Evolutionary conservation across 2,113 vertebrate species (phyloP), one percentile per base, ranked within the genome.

Genomic region (Noctilio leporinus): DNA sequence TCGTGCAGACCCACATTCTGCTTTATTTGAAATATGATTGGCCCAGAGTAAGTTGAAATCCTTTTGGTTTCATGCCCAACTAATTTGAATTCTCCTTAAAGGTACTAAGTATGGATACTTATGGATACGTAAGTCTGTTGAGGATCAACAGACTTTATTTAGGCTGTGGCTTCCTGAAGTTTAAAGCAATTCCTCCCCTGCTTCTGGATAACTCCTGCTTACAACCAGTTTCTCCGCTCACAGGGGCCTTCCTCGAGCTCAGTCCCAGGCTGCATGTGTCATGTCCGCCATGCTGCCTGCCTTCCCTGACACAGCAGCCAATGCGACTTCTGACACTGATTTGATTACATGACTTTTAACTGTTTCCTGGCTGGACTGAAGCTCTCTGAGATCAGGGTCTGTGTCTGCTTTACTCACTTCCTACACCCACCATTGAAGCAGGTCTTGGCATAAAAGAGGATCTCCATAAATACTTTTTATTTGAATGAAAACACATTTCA

Each of bases 1-100:
- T 17, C 0, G 26, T 19, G 38, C 26, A 53, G 51, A n/a, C 22
- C 38, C 69, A 35, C 2, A 3, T n/a, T 19, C 20, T 3, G 3
- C 45, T 78, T 62, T 10, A 26, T 20, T 9, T 33, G 35, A 75
- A 81, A 59, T 33, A 28, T 49, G 49, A 70, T 7, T 78, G 57
- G 51, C 67, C 49, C 73, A 38, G 51, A 78, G 82, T 51, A 65
- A 73, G 35, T 30, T 64, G 67, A 93, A 93, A 85, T 45, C 43
- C 17, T 69, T 96, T 59, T 45, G 80, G 78, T 67, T 76, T 89
- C 85, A 91, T 38, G 33, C 51, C 73, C 28, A 51, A 5, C 70
- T 40, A 14, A 77, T 57, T 88, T 89, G 85, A 94, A 90, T 69
- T 15, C 51, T 93, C 33, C 35, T 73, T 80, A 76, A 91, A 94